Evolutionary conservation across 2,113 vertebrate genomes (phyloP), one percentile per base, ranked within the genome.

Genomic region (Phalacrocorax aristotelis): DNA sequence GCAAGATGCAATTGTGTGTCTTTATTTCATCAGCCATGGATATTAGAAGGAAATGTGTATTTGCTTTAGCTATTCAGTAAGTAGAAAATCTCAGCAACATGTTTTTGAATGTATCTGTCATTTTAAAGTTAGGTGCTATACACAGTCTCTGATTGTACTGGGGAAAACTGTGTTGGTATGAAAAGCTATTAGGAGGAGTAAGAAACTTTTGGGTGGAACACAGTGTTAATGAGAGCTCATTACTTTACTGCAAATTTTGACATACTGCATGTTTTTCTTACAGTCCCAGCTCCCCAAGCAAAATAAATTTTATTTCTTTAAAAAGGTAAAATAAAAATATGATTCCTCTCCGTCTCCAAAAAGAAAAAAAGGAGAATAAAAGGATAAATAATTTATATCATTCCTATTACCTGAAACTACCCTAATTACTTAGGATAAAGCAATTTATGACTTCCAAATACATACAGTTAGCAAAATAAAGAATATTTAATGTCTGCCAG

Each of bases 201-300:
- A 69, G 65, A 89, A 96, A 84, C 32, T 95, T 94, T 74, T 40
- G 90, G 86, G 77, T 95, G 44, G 83, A 95, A 95, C 79, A 57
- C 26, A 87, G 64, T 57, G 80, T 90, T 97, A 95, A 95, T 92
- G 94, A 95, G 92, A 92, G 77, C 95, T 97, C 92, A 93, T 95
- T 95, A 95, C 83, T 81, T 95, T 75, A 71, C 61, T 57, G 57
- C 76, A 92, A 78, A 75, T 94, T 89, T 94, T 91, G 86, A 92
- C 76, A 90, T 9, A 64, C 38, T 40, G 26, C 32, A 48, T 68
- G 69, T 78, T 93, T 92, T 89, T 32, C 80, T 89, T 58, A 34
- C 65, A 91, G 38, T 27, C 62, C 26, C 64, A 89, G 69, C 52
- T 95, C 89, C 40, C 27, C 42, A 77, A 84, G 80, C 61, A 82